Evolutionary conservation across 2,888 invertebrate genomes (phyloP).

Genomic region (Eristalinus sepulchralis): DNA sequence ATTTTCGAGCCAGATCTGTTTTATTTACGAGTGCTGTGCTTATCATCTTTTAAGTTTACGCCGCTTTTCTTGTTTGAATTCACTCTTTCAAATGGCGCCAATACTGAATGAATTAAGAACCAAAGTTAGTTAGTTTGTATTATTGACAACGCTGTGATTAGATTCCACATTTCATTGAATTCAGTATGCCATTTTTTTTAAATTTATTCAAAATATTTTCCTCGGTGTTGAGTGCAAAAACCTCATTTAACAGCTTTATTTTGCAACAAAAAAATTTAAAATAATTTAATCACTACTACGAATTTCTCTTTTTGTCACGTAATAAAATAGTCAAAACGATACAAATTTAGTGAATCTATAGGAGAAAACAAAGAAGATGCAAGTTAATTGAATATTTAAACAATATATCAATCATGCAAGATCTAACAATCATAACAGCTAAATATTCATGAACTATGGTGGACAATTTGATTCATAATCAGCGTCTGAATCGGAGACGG

Average conservation of each 20-base stretch:
- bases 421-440: background rate
- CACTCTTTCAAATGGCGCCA: no score
- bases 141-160: no score
- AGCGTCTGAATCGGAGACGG: background rate
- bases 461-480: background rate
- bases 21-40: no score
- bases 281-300: background rate
- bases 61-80: no score
- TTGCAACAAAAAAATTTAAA: background rate
- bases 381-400: background rate
- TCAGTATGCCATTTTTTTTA: background rate
- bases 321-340: background rate
- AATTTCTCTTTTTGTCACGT: background rate
- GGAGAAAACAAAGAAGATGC: background rate
- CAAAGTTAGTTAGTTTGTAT: no score
- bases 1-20: no score
- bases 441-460: background rate
- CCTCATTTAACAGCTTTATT: no score
- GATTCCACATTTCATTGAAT: background rate
- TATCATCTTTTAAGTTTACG: no score
- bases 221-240: background rate
- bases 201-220: background rate
- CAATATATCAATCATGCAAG: background rate
- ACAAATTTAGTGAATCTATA: background rate
- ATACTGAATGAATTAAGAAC: no score